Evolutionary conservation across 2,888 invertebrate species (phyloP).

Genomic region (Odontocolon sp.): DNA sequence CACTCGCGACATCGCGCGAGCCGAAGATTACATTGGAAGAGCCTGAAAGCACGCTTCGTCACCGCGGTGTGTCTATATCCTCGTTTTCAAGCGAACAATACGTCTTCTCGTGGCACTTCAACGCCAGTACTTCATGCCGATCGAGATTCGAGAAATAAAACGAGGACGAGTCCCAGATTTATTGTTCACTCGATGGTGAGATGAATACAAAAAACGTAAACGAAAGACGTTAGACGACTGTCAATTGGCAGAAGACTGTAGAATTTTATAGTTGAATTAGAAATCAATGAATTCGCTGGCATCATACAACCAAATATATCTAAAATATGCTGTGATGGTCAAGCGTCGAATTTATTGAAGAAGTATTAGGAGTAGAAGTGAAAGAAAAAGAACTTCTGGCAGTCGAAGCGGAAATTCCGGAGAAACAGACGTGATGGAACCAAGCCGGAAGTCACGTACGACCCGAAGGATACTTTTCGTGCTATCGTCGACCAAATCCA

Average conservation of each 20-base stretch:
- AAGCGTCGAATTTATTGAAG: neutral
- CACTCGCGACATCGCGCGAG: constrained; percentile 46
- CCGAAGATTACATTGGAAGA: constrained; percentile 62
- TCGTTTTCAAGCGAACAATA: constrained; percentile 47
- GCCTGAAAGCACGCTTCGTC: constrained; percentile 53
- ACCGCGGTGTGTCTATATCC: constrained; percentile 26
- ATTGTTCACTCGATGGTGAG: constrained; percentile 45
- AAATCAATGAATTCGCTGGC: neutral
- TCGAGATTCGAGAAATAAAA: constrained; percentile 60
- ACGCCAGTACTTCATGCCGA: constrained; percentile 30
- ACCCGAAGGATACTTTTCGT: constrained; percentile 66
- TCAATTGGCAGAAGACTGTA: neutral
- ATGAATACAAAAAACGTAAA: constrained; percentile 1
- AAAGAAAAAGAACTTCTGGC: constrained; percentile 4
- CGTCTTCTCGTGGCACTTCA: neutral
- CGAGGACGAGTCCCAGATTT: constrained; percentile 53
- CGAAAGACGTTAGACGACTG: neutral
- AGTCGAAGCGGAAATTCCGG: constrained; percentile 35
- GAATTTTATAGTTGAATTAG: neutral
- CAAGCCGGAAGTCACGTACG: constrained; percentile 66
- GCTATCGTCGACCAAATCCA: constrained; percentile 57
- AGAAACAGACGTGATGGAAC: constrained; percentile 55
- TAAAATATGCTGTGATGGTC: neutral
- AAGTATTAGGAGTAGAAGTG: constrained; percentile 17
- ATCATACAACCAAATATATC: neutral